Percentiles rank a stretch among this genome's conserved stretches.
phyloP scores from a whole-genome alignment of 2,113 vertebrate species.

The Etia nguti region DNA sequence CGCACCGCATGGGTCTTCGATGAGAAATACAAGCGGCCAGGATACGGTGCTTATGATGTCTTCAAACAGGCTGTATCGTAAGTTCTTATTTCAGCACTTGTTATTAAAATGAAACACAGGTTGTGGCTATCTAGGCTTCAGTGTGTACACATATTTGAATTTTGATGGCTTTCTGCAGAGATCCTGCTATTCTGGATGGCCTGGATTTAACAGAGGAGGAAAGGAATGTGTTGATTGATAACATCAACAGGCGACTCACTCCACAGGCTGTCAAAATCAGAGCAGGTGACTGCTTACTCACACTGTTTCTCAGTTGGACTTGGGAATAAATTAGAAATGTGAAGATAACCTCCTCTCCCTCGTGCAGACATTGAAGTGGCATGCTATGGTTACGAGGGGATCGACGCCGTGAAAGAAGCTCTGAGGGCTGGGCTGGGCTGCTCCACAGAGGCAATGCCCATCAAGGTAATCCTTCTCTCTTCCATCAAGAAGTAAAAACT shows the following conservation, averaged over 20 bases:
- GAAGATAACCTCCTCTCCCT: neutral
- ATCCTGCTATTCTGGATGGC: slow-evolving; percentile 89
- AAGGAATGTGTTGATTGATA: slow-evolving; percentile 87
- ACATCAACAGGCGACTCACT: slow-evolving; percentile 95
- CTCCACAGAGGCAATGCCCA: slow-evolving; percentile 96
- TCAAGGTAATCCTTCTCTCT: slow-evolving; percentile 77
- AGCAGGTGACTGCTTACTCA: slow-evolving; percentile 74
- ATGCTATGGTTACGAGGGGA: slow-evolving; percentile 97
- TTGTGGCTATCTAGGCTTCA: no score
- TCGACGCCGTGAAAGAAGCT: slow-evolving; percentile 96
- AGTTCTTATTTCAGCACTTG: neutral
- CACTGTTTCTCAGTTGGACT: neutral
- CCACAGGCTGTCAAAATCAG: slow-evolving; percentile 98
- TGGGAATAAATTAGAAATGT: neutral
- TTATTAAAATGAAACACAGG: neutral
- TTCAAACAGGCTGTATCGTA: slow-evolving; percentile 98
- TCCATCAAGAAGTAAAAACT: neutral
- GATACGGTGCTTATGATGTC: slow-evolving; percentile 95
- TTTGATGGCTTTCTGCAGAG: slow-evolving; percentile 62
- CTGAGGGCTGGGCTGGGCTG: slow-evolving; percentile 90
- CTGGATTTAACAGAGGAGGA: slow-evolving; percentile 94
- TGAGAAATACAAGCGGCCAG: slow-evolving; percentile 94
- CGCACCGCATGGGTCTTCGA: slow-evolving; percentile 98
- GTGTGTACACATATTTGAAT: neutral
- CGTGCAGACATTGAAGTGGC: slow-evolving; percentile 93